Percentiles rank a stretch among this genome's conserved stretches.
Evolutionary conservation across 2,113 vertebrate species (phyloP).

Genomic region (Salvelinus fontinalis): DNA sequence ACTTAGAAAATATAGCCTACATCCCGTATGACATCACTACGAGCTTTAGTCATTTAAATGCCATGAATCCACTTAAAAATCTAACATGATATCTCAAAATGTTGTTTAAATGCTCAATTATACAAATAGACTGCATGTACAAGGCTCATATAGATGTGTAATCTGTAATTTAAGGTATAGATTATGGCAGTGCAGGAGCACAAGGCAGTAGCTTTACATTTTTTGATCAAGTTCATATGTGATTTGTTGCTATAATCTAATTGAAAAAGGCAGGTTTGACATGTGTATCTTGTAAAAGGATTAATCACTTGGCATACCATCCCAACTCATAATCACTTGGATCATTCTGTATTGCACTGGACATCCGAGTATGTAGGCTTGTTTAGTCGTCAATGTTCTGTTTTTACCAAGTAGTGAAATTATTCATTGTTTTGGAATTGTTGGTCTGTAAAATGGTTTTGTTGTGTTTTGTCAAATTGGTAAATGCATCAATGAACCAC

Average conservation of each 20-base stretch:
- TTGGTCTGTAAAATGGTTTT: slow-evolving; percentile 24
- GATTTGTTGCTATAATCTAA: neutral
- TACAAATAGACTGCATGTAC: slow-evolving; percentile 19
- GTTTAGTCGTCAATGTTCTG: slow-evolving; percentile 25
- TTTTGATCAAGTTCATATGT: neutral
- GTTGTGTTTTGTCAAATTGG: neutral
- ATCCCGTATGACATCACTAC: slow-evolving; percentile 15
- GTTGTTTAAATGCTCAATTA: slow-evolving; percentile 22
- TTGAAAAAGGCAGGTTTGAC: neutral
- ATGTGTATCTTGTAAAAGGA: slow-evolving; percentile 2
- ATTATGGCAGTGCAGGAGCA: slow-evolving; percentile 38
- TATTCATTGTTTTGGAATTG: slow-evolving; percentile 3
- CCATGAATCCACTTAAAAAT: slow-evolving; percentile 24
- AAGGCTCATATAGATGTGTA: slow-evolving; percentile 6
- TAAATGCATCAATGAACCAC: too few species aligned
- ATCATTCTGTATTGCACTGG: neutral
- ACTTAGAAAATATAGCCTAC: slow-evolving; percentile 6
- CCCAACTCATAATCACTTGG: slow-evolving; percentile 22
- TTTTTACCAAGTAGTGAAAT: neutral
- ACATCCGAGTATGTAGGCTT: slow-evolving; percentile 5
- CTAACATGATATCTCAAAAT: slow-evolving; percentile 16
- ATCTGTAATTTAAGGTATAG: slow-evolving; percentile 28
- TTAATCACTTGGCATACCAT: slow-evolving; percentile 10
- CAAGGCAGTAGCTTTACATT: slow-evolving; percentile 45
- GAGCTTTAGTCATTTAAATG: slow-evolving; percentile 15